phyloP scores from a whole-genome alignment of 2,113 vertebrate species.

The Rhinoderma darwinii region DNA sequence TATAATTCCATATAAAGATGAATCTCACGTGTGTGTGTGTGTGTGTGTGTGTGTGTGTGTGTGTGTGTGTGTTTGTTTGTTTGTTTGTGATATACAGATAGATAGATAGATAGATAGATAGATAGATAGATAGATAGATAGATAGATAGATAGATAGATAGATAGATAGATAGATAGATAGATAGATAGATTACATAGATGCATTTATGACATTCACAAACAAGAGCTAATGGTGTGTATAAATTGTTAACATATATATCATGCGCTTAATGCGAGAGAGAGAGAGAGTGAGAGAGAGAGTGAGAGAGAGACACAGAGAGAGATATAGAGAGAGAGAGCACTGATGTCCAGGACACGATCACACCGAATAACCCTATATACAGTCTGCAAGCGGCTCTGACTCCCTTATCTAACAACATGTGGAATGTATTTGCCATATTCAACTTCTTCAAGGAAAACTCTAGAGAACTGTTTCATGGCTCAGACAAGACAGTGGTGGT shows the following conservation, averaged over 20 bases:
- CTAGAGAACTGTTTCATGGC: slow-evolving; percentile 6
- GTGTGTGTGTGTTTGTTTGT: no score
- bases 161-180: background rate
- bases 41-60: no score
- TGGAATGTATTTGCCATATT: slow-evolving; percentile 21
- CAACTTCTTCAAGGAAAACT: slow-evolving; percentile 1
- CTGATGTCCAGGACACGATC: background rate
- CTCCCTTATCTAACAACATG: slow-evolving; percentile 23
- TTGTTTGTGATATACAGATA: background rate
- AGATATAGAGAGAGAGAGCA: background rate
- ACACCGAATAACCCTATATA: background rate
- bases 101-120: background rate
- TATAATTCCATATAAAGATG: background rate
- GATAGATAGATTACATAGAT: background rate
- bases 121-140: background rate
- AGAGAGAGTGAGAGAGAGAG: no score
- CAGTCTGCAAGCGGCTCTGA: background rate
- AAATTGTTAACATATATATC: no score
- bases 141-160: background rate
- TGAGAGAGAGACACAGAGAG: no score
- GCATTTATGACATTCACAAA: no score
- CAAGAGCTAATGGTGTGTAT: no score
- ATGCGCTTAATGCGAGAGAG: no score
- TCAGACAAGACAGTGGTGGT: background rate
- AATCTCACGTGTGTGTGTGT: background rate